Evolutionary conservation across 2,888 invertebrate genomes (phyloP).

Genomic region (Drosophila glabriapex): DNA sequence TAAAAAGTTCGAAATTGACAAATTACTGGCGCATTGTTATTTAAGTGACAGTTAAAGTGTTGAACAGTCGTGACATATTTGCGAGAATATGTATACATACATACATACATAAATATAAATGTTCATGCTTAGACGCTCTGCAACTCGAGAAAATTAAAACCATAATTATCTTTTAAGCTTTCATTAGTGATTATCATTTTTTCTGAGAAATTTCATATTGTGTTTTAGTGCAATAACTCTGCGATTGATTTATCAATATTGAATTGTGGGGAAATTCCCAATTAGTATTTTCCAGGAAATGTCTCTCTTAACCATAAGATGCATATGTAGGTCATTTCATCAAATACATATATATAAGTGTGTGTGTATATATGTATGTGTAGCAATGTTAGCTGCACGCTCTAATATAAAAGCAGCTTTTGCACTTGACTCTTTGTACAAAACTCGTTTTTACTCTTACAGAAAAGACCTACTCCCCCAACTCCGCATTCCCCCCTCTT

Average conservation of each 20-base stretch:
- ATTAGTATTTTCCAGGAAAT: not conserved
- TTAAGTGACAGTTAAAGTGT: not conserved
- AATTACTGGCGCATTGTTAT: not conserved
- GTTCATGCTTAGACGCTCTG: too few species aligned
- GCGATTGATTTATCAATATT: not conserved
- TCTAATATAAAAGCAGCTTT: not conserved
- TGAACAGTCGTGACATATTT: not conserved
- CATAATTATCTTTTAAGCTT: not conserved
- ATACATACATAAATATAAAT: not conserved
- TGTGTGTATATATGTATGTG: constrained; percentile 2
- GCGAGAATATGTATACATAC: not conserved
- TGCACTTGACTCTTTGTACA: constrained; percentile 1
- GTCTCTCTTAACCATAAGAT: not conserved
- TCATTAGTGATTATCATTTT: not conserved
- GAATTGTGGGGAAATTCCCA: not conserved
- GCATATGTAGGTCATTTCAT: constrained; percentile 1
- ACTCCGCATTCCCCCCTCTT: not conserved
- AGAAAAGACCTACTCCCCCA: not conserved
- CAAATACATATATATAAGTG: not conserved
- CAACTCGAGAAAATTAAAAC: not conserved
- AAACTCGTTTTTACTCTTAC: not conserved
- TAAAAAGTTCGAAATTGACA: not conserved
- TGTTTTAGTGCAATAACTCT: not conserved
- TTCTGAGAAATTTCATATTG: constrained; percentile 3
- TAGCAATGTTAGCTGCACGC: not conserved